Conservation (phyloP, 2,797 vertebrate species). For the Intellagama lesueurii region DNA sequence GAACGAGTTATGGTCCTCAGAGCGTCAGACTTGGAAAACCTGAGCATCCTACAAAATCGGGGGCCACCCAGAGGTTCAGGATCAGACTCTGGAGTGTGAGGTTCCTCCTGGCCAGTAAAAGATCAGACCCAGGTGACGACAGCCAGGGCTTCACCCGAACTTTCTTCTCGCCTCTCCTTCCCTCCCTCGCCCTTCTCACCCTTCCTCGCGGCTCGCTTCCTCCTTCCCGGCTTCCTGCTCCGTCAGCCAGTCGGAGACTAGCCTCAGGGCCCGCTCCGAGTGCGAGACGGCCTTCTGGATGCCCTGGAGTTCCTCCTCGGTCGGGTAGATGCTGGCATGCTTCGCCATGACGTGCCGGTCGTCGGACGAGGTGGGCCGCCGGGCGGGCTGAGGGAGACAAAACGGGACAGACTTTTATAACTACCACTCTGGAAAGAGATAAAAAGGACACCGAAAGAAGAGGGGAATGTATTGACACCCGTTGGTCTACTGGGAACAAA, state of each 20-base stretch:
- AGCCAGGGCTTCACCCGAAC: no score
- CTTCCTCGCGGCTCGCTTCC: neutral
- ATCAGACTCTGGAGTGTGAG: no score
- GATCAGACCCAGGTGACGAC: no score
- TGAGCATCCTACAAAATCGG: no score
- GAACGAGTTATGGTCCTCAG: no score
- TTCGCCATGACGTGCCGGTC: conserved; percentile 88
- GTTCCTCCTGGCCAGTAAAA: no score
- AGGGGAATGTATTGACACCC: neutral
- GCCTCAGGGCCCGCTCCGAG: conserved; percentile 83
- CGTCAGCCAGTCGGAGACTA: conserved; percentile 85
- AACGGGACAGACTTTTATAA: neutral
- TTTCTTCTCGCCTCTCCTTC: no score
- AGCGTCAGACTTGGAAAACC: no score
- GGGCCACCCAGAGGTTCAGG: no score
- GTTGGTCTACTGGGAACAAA: no score
- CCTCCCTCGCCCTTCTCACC: conserved; percentile 44
- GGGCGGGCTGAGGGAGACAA: conserved; percentile 72
- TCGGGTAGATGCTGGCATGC: conserved; percentile 86
- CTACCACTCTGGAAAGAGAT: neutral
- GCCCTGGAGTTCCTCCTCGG: conserved; percentile 85
- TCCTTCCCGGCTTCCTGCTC: conserved; percentile 67
- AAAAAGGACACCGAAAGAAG: neutral
- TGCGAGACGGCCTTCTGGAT: conserved; percentile 86
- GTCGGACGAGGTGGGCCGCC: conserved; percentile 81